phyloP scores from a whole-genome alignment of 2,797 vertebrate genomes.

The Ctenopoma multispine region DNA sequence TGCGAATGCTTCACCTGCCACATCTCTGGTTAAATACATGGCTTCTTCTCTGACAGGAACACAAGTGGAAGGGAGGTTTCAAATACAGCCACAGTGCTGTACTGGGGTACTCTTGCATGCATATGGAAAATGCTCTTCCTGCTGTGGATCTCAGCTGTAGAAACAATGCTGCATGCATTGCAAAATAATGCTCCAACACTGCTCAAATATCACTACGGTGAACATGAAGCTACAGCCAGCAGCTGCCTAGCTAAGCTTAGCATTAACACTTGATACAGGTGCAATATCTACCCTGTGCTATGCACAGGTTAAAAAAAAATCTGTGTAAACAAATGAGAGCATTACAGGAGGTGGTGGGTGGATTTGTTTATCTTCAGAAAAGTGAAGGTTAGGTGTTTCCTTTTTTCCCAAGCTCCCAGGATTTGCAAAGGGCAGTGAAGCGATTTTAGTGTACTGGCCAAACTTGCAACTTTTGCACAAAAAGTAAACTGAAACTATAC shows the following conservation, averaged over 20 bases:
- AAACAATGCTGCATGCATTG: constrained; percentile 4
- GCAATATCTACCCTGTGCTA: not conserved
- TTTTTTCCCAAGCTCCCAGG: no score
- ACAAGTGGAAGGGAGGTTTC: constrained; percentile 27
- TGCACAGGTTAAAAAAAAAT: not conserved
- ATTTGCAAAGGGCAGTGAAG: no score
- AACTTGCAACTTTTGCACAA: no score
- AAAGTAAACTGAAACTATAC: no score
- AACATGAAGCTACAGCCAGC: constrained; percentile 1
- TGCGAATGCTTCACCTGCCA: constrained; percentile 34
- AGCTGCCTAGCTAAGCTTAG: not conserved
- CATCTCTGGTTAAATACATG: constrained; percentile 36
- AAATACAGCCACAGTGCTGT: constrained; percentile 17
- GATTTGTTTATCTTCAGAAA: not conserved
- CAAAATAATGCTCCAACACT: not conserved
- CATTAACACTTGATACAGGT: not conserved
- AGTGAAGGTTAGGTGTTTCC: not conserved
- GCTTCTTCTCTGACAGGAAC: constrained; percentile 31
- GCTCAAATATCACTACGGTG: not conserved
- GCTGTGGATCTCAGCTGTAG: constrained; percentile 1
- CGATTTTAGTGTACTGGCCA: no score
- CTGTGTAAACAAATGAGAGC: constrained; percentile 2
- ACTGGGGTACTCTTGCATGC: constrained; percentile 12
- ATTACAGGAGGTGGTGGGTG: not conserved
- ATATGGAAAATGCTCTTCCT: constrained; percentile 1